Evolutionary conservation across 2,888 invertebrate genomes (phyloP).

Genomic region (Sclerodermus sp.): DNA sequence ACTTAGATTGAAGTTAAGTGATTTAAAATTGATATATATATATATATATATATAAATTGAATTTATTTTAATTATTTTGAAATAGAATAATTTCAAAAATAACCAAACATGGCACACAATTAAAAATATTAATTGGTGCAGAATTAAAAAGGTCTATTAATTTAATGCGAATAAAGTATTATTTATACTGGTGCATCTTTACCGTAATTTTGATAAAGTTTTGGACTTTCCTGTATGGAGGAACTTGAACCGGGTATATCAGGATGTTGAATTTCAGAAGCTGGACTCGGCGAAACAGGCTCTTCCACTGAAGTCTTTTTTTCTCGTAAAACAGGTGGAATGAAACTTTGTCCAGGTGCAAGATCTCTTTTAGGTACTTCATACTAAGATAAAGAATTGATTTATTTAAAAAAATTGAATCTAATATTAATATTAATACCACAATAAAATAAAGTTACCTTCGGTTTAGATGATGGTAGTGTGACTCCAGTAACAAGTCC

Average conservation of each 20-base stretch:
- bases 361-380: slow-evolving; percentile 46
- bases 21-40: no score
- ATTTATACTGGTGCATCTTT: slow-evolving; percentile 39
- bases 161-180: slow-evolving; percentile 1
- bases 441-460: slow-evolving; percentile 39
- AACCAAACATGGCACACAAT: no score
- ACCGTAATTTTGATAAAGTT: slow-evolving; percentile 52
- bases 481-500: slow-evolving; percentile 53
- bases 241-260: slow-evolving; percentile 37
- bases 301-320: slow-evolving; percentile 37
- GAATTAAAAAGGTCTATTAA: no score
- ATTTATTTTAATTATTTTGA: no score
- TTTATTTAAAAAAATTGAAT: neutral
- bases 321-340: slow-evolving; percentile 49
- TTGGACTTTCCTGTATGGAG: slow-evolving; percentile 47
- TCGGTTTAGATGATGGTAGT: slow-evolving; percentile 48
- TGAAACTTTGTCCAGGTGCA: slow-evolving; percentile 48
- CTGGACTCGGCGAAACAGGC: slow-evolving; percentile 35
- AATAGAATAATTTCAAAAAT: no score
- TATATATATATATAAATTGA: no score
- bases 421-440: neutral
- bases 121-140: no score
- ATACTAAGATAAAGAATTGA: slow-evolving; percentile 26
- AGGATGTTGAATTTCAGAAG: slow-evolving; percentile 35
- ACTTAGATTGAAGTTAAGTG: no score